phyloP scores from a whole-genome alignment of 2,888 invertebrate genomes.

The Cotesia congregata region DNA sequence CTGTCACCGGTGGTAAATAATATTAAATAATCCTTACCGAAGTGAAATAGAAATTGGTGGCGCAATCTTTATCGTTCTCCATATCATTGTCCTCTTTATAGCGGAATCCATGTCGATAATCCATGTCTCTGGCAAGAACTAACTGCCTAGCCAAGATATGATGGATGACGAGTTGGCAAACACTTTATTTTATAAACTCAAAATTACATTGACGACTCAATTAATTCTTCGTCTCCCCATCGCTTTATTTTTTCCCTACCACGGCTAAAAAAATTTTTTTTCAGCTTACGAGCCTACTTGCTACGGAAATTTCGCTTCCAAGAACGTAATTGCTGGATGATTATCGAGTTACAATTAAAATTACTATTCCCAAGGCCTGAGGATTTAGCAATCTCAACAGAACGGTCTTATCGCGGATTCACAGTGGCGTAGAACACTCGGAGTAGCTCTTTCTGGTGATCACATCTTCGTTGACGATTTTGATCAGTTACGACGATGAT shows the following conservation, averaged over 20 bases:
- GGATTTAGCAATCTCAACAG: constrained; percentile 16
- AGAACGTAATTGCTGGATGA: constrained; percentile 8
- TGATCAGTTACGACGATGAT: background rate
- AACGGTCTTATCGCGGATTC: constrained; percentile 22
- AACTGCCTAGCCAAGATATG: constrained; percentile 8
- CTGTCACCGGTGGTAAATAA: background rate
- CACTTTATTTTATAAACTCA: background rate
- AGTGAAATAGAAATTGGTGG: background rate
- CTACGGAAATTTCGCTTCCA: background rate
- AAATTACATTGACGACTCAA: background rate
- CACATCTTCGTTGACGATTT: constrained; percentile 3
- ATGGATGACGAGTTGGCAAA: background rate
- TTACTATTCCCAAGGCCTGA: background rate
- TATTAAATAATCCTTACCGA: constrained; percentile 12
- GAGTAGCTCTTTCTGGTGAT: constrained; percentile 7
- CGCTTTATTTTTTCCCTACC: background rate
- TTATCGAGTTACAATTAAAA: constrained; percentile 23
- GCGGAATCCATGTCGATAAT: constrained; percentile 56
- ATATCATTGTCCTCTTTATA: constrained; percentile 62
- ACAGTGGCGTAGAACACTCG: constrained; percentile 16
- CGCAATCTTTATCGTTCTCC: constrained; percentile 61
- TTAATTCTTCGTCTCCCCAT: background rate
- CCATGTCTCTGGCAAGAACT: constrained; percentile 41
- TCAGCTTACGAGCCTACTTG: no score
- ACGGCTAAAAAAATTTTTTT: background rate